These are phyloP conservation scores for Zaprionus tsacasi DNA, from an alignment of 1,140 invertebrate genomes.

Conservation along the genomic window DNA sequence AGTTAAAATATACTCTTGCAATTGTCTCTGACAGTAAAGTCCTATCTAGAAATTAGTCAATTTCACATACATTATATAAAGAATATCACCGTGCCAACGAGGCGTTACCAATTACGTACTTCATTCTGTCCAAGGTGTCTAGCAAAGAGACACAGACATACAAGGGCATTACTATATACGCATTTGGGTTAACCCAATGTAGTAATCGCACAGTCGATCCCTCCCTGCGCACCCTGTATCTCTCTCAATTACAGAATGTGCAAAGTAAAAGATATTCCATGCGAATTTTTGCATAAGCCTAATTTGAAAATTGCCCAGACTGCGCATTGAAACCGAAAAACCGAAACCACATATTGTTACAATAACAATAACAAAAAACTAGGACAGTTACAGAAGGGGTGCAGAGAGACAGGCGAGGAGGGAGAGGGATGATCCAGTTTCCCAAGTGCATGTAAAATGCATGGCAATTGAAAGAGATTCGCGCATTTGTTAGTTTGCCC, in stretches of 20 bases:
- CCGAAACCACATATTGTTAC: constrained; percentile 50
- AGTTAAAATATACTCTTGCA: too few relatives aligned
- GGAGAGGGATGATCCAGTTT: constrained; percentile 66
- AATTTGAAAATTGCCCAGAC: constrained; percentile 75
- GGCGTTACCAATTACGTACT: constrained; percentile 25
- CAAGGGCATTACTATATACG: neutral
- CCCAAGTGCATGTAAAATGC: constrained; percentile 66
- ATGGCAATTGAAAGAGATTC: constrained; percentile 75
- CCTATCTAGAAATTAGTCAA: too few relatives aligned
- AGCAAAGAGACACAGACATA: neutral
- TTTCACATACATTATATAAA: neutral
- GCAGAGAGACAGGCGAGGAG: neutral
- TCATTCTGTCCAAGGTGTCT: constrained; percentile 19
- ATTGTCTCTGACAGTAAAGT: too few relatives aligned
- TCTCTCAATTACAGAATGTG: constrained; percentile 15
- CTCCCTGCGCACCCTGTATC: neutral
- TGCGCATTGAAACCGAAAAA: constrained; percentile 53
- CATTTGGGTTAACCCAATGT: constrained; percentile 67
- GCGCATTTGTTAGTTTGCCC: constrained; percentile 44
- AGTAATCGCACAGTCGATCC: constrained; percentile 41
- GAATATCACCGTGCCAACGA: neutral
- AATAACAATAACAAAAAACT: constrained; percentile 28
- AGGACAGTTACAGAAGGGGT: constrained; percentile 15
- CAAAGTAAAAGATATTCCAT: constrained; percentile 67
- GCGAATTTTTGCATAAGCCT: constrained; percentile 66